Evolutionary conservation across 2,113 vertebrate genomes (phyloP).

Genomic region (Eudyptes chrysolophus): DNA sequence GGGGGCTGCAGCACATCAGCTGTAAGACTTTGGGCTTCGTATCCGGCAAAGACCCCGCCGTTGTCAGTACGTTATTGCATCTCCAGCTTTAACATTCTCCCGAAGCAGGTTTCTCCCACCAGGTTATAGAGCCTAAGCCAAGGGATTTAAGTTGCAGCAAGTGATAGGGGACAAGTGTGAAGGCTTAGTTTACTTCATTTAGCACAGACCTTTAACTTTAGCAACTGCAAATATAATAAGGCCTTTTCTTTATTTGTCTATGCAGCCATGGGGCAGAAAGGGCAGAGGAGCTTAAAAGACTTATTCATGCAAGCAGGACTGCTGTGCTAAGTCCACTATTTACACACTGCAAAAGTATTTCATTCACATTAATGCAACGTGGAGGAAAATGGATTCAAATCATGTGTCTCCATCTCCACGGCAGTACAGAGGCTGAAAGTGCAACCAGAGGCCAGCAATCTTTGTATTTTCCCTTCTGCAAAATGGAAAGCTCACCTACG

Average conservation of each 20-base stretch:
- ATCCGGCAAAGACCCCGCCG: not conserved
- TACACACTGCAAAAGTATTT: not conserved
- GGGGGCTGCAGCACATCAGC: not conserved
- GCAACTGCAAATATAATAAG: conserved; percentile 36
- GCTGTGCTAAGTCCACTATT: conserved; percentile 53
- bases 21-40: not conserved
- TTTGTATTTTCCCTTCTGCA: not conserved
- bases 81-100: not conserved
- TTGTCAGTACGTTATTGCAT: not conserved
- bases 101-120: not conserved
- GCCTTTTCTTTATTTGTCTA: conserved; percentile 51
- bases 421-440: not conserved
- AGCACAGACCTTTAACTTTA: conserved; percentile 33
- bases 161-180: not conserved
- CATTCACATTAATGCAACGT: not conserved
- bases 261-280: conserved; percentile 34
- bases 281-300: conserved; percentile 50
- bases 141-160: conserved; percentile 20
- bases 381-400: conserved; percentile 12
- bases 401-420: not conserved
- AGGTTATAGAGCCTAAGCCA: conserved; percentile 26
- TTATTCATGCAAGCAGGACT: conserved; percentile 36
- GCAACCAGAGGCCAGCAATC: not conserved
- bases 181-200: conserved; percentile 42
- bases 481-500: not conserved